Base-by-base conservation (phyloP, 1,140 invertebrate genomes). In the Meteorus sp. region DNA sequence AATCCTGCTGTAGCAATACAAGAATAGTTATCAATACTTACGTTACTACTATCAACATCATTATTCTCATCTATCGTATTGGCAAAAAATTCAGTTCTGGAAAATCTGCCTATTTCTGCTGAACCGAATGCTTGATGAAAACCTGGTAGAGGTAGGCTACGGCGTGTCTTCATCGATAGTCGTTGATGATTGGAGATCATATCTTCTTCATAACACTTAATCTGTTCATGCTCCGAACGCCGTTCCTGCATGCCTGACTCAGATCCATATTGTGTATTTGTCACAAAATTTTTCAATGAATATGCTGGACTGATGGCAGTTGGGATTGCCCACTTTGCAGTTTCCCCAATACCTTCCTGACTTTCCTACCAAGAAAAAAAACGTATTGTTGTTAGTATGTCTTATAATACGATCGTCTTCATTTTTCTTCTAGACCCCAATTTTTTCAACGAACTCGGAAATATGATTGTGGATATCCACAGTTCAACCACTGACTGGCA, bases 121-220 rank as follows among this genome's bases (percentile, higher is more conserved):
- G 88, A 89, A 11, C 88, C 89, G 66, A 90, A 90, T 0, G 89
- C 88, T 70, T 90, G 88, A 62, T 89, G 86, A 59, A 90, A 90
- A 1, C 88, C 88, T 0, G 89, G 89, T 39, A 90, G 69, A 9
- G 86, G 87, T 58, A 82, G 74, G 13, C 71, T 76, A 37, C 56
- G 58, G 0, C 56, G 47, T 22, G 44, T 41, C 13, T 39, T 23
- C n/a, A 41, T n/a, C n/a, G n/a, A n/a, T n/a, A n/a, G n/a, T n/a
- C n/a, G n/a, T n/a, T n/a, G n/a, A 15, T 60, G 43, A 2, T 27
- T 31, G 8, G 15, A 9, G 22, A 19, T 29, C 23, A 22, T 29
- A 27, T 44, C 29, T 33, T 56, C 37, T 35, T 54, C 31, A 17
- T 50, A 43, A 20, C 43, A 35, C 25, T 56, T 55, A 19, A 8